These are phyloP conservation scores for Myiopsitta monachus DNA, from an alignment of 2,113 vertebrate genomes.

Conservation along the genomic window DNA sequence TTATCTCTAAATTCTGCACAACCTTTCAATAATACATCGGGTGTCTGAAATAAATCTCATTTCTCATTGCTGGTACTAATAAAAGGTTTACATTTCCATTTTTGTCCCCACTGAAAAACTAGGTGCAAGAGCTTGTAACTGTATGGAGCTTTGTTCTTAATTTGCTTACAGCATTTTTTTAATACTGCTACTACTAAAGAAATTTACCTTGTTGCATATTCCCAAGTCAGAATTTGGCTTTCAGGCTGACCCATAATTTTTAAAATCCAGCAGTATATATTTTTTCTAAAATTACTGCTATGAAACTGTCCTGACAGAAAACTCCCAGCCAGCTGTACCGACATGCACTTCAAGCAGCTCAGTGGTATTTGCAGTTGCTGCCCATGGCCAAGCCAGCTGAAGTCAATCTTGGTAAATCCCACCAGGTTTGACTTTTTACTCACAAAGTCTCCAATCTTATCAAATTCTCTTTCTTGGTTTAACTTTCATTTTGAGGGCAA, in stretches of 20 bases:
- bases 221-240: background rate
- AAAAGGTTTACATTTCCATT: background rate
- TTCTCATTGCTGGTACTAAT: background rate
- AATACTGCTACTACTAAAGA: background rate
- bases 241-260: background rate
- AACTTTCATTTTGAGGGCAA: background rate
- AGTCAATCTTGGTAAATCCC: background rate
- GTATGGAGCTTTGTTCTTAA: background rate
- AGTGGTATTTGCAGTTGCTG: background rate
- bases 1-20: conserved; percentile 45
- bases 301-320: background rate
- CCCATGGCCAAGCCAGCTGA: background rate
- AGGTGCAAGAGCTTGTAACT: background rate
- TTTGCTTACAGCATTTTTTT: background rate
- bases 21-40: conserved; percentile 49
- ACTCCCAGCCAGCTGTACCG: background rate
- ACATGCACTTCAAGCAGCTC: background rate
- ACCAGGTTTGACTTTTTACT: background rate
- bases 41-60: conserved; percentile 24
- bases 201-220: background rate
- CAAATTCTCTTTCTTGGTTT: background rate
- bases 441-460: background rate
- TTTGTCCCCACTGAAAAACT: background rate
- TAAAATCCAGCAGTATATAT: background rate
- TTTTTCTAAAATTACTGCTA: background rate